phyloP scores from a whole-genome alignment of 2,113 vertebrate species.

The Engraulis encrasicolus region DNA sequence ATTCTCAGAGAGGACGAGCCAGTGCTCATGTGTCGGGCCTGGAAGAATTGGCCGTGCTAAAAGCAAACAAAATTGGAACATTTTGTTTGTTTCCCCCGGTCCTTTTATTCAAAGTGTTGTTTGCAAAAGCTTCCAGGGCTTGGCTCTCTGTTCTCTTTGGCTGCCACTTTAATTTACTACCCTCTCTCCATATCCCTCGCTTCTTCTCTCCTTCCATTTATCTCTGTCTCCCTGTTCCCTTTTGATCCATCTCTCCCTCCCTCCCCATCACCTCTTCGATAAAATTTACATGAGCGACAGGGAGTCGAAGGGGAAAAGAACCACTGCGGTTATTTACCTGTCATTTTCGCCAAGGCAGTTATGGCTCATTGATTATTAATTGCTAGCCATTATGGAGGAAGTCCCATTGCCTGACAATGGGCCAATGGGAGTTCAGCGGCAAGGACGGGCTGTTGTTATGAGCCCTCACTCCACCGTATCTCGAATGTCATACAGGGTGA shows the following conservation, averaged over 20 bases:
- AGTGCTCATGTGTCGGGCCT: background rate
- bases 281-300: constrained; percentile 43
- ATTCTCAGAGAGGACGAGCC: constrained; percentile 1
- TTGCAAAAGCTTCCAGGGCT: background rate
- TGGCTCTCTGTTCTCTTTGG: background rate
- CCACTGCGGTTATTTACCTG: constrained; percentile 48
- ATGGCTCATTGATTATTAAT: constrained; percentile 63
- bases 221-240: background rate
- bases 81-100: background rate
- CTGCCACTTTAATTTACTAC: background rate
- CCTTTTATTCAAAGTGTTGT: background rate
- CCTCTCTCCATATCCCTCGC: background rate
- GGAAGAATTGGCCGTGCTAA: background rate
- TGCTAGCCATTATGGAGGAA: constrained; percentile 59
- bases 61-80: background rate
- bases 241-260: constrained; percentile 2
- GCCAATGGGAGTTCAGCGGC: constrained; percentile 28
- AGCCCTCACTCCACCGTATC: constrained; percentile 9
- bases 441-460: background rate
- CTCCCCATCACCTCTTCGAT: constrained; percentile 43
- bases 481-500: constrained; percentile 37
- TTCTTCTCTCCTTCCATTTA: background rate
- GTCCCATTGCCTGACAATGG: constrained; percentile 19
- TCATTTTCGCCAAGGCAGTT: constrained; percentile 43
- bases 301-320: constrained; percentile 31